These are phyloP conservation scores for Nylanderia fulva DNA, from an alignment of 1,140 invertebrate species.

Conservation along the genomic window DNA sequence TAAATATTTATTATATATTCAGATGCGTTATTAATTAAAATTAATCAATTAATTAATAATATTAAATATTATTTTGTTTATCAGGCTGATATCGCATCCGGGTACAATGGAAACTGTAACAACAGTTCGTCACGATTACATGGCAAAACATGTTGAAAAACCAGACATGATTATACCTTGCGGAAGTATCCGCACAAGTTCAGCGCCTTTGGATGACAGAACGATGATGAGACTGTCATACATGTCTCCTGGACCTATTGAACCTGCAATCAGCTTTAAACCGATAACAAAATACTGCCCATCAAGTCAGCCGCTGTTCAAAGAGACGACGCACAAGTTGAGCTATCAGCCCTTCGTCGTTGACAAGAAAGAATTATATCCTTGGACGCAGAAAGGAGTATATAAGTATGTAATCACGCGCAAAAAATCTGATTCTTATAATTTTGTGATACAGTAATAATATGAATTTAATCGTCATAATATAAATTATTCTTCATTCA, in stretches of 20 bases:
- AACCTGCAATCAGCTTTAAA: conserved; percentile 84
- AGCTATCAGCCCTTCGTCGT: conserved; percentile 79
- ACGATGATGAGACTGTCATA: conserved; percentile 80
- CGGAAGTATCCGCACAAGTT: conserved; percentile 82
- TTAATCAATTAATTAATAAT: too few relatives aligned
- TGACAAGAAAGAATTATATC: conserved; percentile 73
- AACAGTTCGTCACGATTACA: conserved; percentile 89
- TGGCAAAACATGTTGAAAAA: conserved; percentile 87
- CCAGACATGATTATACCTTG: conserved; percentile 81
- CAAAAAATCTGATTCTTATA: neutral
- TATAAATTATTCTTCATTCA: neutral
- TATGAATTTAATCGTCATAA: neutral
- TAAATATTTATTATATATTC: too few relatives aligned
- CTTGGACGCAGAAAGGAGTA: conserved; percentile 79
- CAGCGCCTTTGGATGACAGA: conserved; percentile 77
- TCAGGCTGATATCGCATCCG: conserved; percentile 77
- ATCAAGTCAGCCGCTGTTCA: conserved; percentile 85
- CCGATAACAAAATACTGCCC: conserved; percentile 86
- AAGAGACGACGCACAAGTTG: conserved; percentile 81
- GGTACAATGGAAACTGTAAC: conserved; percentile 90
- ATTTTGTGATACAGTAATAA: neutral
- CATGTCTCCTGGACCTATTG: conserved; percentile 70
- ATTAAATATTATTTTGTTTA: too few relatives aligned
- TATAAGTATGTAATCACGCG: conserved; percentile 75
- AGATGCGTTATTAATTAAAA: too few relatives aligned